Conservation (phyloP, 2,113 vertebrate genomes). For the Synchiropus splendidus region DNA sequence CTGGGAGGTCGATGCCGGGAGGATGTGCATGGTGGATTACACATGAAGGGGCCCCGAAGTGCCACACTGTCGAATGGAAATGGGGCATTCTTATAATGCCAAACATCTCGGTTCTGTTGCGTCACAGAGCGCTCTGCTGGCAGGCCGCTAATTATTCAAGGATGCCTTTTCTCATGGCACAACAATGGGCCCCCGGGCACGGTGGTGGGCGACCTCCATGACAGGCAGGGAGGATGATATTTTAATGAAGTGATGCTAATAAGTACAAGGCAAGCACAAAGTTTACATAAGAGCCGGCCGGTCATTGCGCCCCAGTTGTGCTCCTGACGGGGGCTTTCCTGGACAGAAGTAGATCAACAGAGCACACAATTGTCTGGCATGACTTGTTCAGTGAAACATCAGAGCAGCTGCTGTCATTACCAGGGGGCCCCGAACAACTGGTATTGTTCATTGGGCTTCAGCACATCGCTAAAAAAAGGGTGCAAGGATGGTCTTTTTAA, state of each 20-base stretch:
- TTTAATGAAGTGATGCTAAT: constrained; percentile 62
- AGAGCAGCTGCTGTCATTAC: constrained; percentile 32
- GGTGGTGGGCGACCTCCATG: constrained; percentile 27
- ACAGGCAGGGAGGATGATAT: constrained; percentile 41
- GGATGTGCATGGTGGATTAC: constrained; percentile 61
- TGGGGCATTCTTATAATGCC: constrained; percentile 70
- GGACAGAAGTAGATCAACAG: constrained; percentile 36
- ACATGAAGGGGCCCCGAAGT: constrained; percentile 64
- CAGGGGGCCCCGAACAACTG: constrained; percentile 18
- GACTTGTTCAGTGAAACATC: constrained; percentile 48
- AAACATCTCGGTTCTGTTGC: constrained; percentile 67
- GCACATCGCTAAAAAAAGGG: not conserved
- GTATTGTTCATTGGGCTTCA: constrained; percentile 25
- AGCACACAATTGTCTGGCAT: constrained; percentile 38
- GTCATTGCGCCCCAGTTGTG: constrained; percentile 42
- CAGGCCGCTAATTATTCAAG: constrained; percentile 62
- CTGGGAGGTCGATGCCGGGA: constrained; percentile 32
- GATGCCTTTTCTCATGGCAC: constrained; percentile 61
- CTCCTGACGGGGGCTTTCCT: constrained; percentile 23
- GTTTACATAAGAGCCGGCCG: constrained; percentile 53
- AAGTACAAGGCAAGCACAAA: constrained; percentile 34
- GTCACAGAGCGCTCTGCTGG: constrained; percentile 54
- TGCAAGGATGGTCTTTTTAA: not conserved
- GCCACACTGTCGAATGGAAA: constrained; percentile 57
- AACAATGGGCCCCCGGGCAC: constrained; percentile 46